Evolutionary conservation across 2,797 vertebrate genomes (phyloP).

Genomic region (Mycteria americana): DNA sequence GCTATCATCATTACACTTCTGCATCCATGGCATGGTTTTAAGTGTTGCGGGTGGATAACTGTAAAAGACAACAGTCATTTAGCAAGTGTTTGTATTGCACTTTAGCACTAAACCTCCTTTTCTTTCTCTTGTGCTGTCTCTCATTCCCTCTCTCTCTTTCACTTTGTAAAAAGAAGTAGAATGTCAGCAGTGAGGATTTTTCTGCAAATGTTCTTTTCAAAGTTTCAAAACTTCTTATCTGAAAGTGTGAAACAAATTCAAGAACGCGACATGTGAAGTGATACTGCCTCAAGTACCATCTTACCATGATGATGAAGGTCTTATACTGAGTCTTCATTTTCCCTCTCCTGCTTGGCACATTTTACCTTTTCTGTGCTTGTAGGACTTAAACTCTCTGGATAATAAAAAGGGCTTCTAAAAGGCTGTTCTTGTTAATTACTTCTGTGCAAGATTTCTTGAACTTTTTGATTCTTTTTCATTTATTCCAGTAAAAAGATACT

Average conservation of each 20-base stretch:
- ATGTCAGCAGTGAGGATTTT: neutral
- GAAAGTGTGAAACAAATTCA: neutral
- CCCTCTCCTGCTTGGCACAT: neutral
- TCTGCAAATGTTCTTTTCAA: neutral
- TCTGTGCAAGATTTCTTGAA: neutral
- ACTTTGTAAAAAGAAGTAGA: neutral
- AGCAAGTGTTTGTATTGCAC: neutral
- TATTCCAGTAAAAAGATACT: neutral
- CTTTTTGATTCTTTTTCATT: neutral
- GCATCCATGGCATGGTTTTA: neutral
- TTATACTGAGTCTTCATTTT: neutral
- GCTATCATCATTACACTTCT: neutral
- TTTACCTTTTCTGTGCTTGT: neutral
- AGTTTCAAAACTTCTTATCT: neutral
- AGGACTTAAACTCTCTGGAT: neutral
- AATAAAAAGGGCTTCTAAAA: neutral
- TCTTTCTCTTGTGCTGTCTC: neutral
- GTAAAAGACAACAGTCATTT: neutral
- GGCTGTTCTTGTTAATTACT: neutral
- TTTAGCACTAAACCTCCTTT: neutral
- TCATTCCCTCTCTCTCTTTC: neutral
- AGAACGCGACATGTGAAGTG: accelerated
- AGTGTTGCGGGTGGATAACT: neutral
- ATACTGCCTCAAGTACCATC: neutral
- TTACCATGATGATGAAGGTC: neutral